Evolutionary conservation across 1,140 invertebrate genomes (phyloP).

Genomic region (Lepidotrigona ventralis): DNA sequence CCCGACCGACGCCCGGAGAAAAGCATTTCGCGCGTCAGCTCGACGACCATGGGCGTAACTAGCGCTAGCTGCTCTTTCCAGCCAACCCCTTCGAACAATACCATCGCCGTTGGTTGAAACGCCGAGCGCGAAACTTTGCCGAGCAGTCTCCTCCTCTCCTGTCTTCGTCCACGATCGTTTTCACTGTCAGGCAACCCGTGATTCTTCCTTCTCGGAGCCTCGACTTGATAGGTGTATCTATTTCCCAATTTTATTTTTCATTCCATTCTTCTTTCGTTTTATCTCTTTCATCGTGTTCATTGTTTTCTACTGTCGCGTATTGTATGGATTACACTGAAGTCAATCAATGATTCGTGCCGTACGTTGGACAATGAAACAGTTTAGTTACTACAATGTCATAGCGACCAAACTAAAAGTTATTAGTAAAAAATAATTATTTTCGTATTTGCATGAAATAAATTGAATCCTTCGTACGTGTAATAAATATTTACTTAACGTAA

Average conservation of each 20-base stretch:
- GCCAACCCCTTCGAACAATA: conserved; percentile 27
- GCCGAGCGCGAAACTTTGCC: background rate
- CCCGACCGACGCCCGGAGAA: conserved; percentile 56
- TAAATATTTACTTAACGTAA: too few relatives aligned
- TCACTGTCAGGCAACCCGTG: background rate
- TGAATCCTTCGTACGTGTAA: too few relatives aligned
- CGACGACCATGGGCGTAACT: conserved; percentile 74
- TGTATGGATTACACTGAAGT: background rate
- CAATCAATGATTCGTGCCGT: too few relatives aligned
- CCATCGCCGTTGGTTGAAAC: background rate
- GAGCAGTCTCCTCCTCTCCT: background rate
- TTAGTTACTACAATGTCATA: too few relatives aligned
- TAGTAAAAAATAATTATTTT: too few relatives aligned
- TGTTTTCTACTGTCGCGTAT: background rate
- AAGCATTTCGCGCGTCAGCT: conserved; percentile 75
- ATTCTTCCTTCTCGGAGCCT: background rate
- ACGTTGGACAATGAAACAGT: too few relatives aligned
- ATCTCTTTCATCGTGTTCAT: background rate
- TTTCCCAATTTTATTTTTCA: background rate
- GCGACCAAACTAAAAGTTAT: too few relatives aligned
- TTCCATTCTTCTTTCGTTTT: background rate
- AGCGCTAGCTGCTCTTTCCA: conserved; percentile 53
- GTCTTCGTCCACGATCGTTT: background rate
- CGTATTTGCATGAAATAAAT: too few relatives aligned
- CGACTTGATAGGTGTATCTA: background rate